Evolutionary conservation across 2,797 vertebrate species (phyloP).

Genomic region (Valencia hispanica): DNA sequence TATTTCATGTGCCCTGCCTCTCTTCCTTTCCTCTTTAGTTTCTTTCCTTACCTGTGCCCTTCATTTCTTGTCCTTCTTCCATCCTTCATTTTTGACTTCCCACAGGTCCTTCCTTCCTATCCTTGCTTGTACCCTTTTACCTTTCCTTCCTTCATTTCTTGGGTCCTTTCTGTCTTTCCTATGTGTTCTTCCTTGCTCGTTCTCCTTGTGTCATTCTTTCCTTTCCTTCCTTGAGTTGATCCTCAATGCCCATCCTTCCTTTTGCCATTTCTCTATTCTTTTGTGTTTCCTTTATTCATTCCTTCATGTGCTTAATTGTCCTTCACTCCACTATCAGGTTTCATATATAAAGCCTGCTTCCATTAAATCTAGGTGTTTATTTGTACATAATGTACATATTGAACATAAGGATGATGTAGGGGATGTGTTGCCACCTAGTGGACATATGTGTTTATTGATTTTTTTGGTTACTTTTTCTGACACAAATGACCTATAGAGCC

Average conservation of each 20-base stretch:
- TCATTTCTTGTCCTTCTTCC: no score
- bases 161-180: not conserved
- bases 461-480: not conserved
- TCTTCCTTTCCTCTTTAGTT: no score
- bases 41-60: no score
- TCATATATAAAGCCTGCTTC: no score
- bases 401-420: no score
- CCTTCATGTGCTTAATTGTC: not conserved
- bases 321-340: no score
- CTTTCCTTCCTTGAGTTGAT: not conserved
- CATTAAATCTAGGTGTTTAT: no score
- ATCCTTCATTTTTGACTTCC: not conserved
- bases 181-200: not conserved
- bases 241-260: not conserved
- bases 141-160: not conserved
- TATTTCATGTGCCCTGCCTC: no score
- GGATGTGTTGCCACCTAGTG: not conserved
- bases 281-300: not conserved
- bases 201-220: not conserved
- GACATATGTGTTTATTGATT: not conserved
- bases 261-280: not conserved
- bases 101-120: not conserved
- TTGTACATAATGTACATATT: no score
- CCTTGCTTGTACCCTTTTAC: not conserved
- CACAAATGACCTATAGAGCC: not conserved